Evolutionary conservation across 2,888 invertebrate species (phyloP), one percentile per base, ranked within the genome.

Genomic region (Geophilus truncorum): DNA sequence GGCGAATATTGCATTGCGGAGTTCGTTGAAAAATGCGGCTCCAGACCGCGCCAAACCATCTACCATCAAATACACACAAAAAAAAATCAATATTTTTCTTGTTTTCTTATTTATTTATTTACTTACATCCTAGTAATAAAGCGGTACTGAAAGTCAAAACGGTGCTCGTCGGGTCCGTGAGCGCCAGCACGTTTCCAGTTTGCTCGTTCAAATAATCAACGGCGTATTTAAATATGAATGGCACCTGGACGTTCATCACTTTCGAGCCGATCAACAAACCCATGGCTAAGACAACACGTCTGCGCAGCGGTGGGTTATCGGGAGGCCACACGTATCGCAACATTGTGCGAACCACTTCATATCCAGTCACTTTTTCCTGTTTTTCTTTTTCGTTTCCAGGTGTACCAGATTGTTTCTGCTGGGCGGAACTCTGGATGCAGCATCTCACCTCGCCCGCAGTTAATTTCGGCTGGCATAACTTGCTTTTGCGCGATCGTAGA

Each of bases 1-100:
- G 0, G 97, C 97, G 89, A 99, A 99, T 76, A 99, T 96, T 0
- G 98, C 98, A 89, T 98, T 99, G 40, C 98, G 89, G 21, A 99
- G 87, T 89, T 99, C 99, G 88, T 97, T 98, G 87, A 98, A 96
- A 25, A 93, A 94, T 0, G 96, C 92, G 1, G 98, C 93, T 77
- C 95, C 93, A 1, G 93, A 93, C 83, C 98, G 91, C 0, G 98
- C 97, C 82, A 95, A 88, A 81, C 98, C 99, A 90, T 99, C 98
- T 98, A 86, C 7, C 88, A 86, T 82, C 18, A 21, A 34, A 78
- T 36, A 79, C 34, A 80, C 40, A 76, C 34, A 80, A 70, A 76
- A 34, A 34, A 78, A 62, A 45, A 62, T 28, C 18, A 45, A 28
- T 81, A n/a, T 21, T 21, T 9, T 45, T 30, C 15, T n/a, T 12